Evolutionary conservation across 2,113 vertebrate genomes (phyloP), one percentile per base, ranked within the genome.

Genomic region (Eonycteris spelaea): DNA sequence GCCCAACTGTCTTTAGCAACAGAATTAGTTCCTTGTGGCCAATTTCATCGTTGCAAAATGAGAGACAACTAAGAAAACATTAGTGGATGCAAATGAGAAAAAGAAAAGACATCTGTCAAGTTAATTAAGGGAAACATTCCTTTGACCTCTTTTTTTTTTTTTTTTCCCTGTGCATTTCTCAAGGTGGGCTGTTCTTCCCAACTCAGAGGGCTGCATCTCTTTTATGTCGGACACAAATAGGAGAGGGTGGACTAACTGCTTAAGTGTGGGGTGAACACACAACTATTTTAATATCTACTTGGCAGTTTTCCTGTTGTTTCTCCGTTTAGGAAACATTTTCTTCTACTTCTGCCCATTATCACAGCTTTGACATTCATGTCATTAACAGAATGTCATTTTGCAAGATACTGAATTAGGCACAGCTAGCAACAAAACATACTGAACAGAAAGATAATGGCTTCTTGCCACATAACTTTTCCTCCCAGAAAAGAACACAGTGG

Each of bases 361-460:
- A 90, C 95, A 97, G 96, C 94, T 97, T 96, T 94, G 88, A 95
- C 94, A 91, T 94, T 93, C 95, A 84, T 95, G 95, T 94, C 95
- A 96, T 97, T 97, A 97, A 89, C 95, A 97, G 89, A 96, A 92
- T 97, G 93, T 94, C 97, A 90, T 97, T 97, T 97, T 97, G 95
- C 78, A 95, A 96, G 95, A 95, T 53, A 90, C 95, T n/a, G 45
- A 97, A 96, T 95, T 96, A 95, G 97, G 93, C 91, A 24, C 86
- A 96, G 86, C 86, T 67, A 95, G 93, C 94, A 89, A 65, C 92
- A 86, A 95, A 97, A 91, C 92, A 82, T 71, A 86, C 65, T n/a
- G 96, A 77, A 75, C 61, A n/a, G 95, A 86, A 65, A 94, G 84
- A 83, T 38, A 63, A 55, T 95, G 94, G 90, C 92, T 30, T 48